phyloP scores from a whole-genome alignment of 2,888 invertebrate genomes.

The Macrophya annulata region DNA sequence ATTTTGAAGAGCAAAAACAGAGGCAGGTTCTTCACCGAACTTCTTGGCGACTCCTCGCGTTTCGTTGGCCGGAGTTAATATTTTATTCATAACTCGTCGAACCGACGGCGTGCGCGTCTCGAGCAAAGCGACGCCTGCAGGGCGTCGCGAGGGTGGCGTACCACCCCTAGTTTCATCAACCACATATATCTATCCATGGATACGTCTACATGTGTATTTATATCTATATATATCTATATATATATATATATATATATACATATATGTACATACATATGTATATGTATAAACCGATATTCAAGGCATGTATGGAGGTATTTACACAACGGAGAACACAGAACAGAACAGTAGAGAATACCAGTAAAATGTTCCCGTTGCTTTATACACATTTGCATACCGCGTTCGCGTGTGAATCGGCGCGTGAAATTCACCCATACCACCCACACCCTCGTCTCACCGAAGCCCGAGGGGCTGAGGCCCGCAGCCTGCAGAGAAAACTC shows the following conservation, averaged over 20 bases:
- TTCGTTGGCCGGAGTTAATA: conserved; percentile 66
- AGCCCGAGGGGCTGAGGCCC: conserved; percentile 28
- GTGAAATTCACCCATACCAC: conserved; percentile 67
- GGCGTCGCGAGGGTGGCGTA: conserved; percentile 44
- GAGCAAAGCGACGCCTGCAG: conserved; percentile 65
- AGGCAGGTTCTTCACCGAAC: conserved; percentile 18
- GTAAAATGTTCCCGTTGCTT: conserved; percentile 63
- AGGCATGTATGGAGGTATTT: conserved; percentile 23
- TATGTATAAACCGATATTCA: conserved; percentile 31
- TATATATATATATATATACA: background rate
- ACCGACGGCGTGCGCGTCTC: conserved; percentile 61
- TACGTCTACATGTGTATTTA: background rate
- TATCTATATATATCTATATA: background rate
- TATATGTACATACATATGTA: background rate
- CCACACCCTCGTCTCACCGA: conserved; percentile 42
- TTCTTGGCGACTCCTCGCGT: conserved; percentile 44
- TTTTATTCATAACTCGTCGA: conserved; percentile 69
- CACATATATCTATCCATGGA: conserved; percentile 9
- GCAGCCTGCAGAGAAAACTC: conserved; percentile 18
- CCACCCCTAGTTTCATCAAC: conserved; percentile 33
- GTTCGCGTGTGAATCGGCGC: conserved; percentile 67
- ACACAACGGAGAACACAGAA: conserved; percentile 45
- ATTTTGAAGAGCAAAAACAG: background rate
- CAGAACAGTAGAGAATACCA: conserved; percentile 10
- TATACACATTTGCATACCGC: conserved; percentile 73